phyloP scores from a whole-genome alignment of 2,797 vertebrate genomes.

The Masticophis lateralis region DNA sequence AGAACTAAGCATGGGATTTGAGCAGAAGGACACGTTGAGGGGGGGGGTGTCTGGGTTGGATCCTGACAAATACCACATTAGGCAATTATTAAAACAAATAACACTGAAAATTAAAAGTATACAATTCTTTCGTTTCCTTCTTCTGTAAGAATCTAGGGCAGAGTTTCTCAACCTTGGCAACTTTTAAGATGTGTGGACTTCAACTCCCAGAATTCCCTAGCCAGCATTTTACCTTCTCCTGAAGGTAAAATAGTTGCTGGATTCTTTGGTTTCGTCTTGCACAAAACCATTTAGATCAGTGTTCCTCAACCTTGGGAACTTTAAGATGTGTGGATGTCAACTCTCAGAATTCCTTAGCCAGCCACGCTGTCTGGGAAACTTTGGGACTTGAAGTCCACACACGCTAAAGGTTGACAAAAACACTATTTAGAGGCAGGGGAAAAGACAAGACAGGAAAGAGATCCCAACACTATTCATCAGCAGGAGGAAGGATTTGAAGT shows the following conservation, averaged over 20 bases:
- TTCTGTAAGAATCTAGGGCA: background rate
- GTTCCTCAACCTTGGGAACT: background rate
- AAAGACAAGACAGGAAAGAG: background rate
- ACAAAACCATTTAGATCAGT: too few species aligned
- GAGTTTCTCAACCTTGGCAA: background rate
- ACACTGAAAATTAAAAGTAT: background rate
- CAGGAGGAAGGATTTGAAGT: background rate
- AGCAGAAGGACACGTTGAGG: background rate
- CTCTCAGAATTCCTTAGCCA: background rate
- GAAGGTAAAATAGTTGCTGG: too few species aligned
- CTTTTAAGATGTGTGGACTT: background rate
- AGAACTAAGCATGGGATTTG: background rate
- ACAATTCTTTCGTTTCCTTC: background rate
- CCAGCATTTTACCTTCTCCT: background rate
- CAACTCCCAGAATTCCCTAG: background rate
- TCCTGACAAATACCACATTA: background rate
- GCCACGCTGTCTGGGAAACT: background rate
- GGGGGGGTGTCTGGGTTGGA: background rate
- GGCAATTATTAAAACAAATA: background rate
- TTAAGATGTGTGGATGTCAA: background rate
- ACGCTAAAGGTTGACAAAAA: background rate
- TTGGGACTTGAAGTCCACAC: background rate
- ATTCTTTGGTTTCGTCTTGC: too few species aligned
- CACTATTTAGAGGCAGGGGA: background rate
- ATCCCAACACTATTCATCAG: background rate